Evolutionary conservation across 2,113 vertebrate genomes (phyloP).

Genomic region (Xerus inauris): DNA sequence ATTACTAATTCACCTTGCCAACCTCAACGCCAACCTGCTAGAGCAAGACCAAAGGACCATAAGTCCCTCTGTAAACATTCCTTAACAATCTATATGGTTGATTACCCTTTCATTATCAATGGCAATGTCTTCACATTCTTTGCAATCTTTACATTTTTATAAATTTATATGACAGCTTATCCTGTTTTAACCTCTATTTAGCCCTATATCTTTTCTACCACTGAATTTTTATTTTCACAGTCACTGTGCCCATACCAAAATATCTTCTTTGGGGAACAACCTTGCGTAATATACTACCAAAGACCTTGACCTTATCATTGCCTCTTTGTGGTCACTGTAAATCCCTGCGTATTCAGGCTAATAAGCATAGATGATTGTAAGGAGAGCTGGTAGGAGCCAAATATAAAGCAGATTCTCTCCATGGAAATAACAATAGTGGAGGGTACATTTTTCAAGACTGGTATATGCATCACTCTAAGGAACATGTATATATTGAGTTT

Average conservation of each 20-base stretch:
- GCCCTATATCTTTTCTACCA: not conserved
- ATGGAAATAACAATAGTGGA: not conserved
- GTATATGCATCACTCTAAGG: not conserved
- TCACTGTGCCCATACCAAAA: not conserved
- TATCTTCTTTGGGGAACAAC: not conserved
- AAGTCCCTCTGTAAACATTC: constrained; percentile 21
- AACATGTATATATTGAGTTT: not conserved
- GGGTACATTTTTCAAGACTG: not conserved
- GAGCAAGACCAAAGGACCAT: constrained; percentile 33
- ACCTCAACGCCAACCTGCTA: constrained; percentile 28
- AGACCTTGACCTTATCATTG: not conserved
- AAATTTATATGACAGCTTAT: constrained; percentile 19
- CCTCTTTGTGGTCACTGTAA: not conserved
- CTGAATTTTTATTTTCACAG: not conserved
- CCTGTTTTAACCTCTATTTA: constrained; percentile 3
- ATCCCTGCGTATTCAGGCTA: not conserved
- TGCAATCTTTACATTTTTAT: constrained; percentile 39
- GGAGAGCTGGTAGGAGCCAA: not conserved
- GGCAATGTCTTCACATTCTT: not conserved
- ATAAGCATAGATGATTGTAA: not conserved
- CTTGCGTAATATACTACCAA: not conserved
- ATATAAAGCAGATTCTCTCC: not conserved
- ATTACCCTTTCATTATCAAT: not conserved
- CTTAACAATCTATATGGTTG: not conserved
- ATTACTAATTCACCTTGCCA: constrained; percentile 64